phyloP scores from a whole-genome alignment of 2,888 invertebrate species.

The Leptura quadrifasciata region DNA sequence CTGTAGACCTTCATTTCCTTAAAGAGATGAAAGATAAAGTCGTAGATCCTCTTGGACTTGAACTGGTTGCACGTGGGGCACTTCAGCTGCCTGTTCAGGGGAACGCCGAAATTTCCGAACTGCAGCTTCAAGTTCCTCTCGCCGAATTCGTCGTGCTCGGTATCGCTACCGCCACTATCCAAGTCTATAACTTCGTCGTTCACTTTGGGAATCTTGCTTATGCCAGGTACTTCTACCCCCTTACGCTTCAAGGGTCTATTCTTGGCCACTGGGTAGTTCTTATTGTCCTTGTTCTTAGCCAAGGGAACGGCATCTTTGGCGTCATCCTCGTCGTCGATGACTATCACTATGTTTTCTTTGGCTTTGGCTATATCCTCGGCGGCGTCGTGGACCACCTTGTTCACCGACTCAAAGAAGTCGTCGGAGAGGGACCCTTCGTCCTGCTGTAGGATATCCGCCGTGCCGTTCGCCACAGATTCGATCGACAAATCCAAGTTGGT shows the following conservation, averaged over 20 bases:
- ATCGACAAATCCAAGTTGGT: conserved; percentile 61
- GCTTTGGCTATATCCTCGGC: conserved; percentile 18
- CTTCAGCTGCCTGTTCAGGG: conserved; percentile 76
- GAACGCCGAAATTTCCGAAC: conserved; percentile 73
- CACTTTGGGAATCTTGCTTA: conserved; percentile 44
- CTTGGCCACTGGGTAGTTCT: conserved; percentile 44
- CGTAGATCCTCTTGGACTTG: conserved; percentile 76
- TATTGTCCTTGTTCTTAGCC: conserved; percentile 32
- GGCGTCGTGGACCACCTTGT: conserved; percentile 40
- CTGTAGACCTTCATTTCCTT: conserved; percentile 81
- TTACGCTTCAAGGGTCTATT: conserved; percentile 35
- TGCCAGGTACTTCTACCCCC: conserved; percentile 9
- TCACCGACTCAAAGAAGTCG: conserved; percentile 44
- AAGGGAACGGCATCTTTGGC: conserved; percentile 28
- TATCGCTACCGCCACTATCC: conserved; percentile 32
- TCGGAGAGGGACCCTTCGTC: conserved; percentile 12
- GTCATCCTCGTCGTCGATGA: conserved; percentile 57
- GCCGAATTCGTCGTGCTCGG: conserved; percentile 44
- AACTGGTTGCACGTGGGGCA: conserved; percentile 80
- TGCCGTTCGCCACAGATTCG: conserved; percentile 66
- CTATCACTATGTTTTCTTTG: conserved; percentile 47
- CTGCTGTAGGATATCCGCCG: conserved; percentile 45
- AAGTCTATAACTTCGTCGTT: conserved; percentile 47
- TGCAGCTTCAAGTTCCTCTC: conserved; percentile 53
- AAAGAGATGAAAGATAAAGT: conserved; percentile 81